Evolutionary conservation across 1,140 invertebrate genomes (phyloP), one percentile per base, ranked within the genome.

Genomic region (Saccostrea echinata): DNA sequence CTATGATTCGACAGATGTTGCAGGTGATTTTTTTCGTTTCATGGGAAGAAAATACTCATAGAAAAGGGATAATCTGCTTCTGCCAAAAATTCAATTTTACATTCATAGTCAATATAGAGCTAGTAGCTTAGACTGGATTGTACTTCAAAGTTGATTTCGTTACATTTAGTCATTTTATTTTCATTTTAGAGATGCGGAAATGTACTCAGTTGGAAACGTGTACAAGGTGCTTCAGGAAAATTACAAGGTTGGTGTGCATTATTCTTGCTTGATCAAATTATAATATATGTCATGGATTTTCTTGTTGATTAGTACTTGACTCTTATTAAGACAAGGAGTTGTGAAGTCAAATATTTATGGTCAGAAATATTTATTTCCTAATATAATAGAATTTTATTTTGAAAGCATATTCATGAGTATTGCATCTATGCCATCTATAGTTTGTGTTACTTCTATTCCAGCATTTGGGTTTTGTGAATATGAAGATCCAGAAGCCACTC

Each of bases 391-490:
- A 33, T 33, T 43, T 80, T 0, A 18, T 13, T 13, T 21, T 80
- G 9, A 43, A 24, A 21, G 21, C 9, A 80, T 11, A 13, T 30
- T 80, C 43, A 43, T 43, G 43, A 43, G 43, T 43, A 43, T 43
- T 43, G 9, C 43, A 43, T 33, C 16, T 80, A 8, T 80, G 27
- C 30, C 1, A 18, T 43, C 43, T 8, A 43, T 43, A 6, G 43
- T 76, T 24, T 80, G 3, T 80, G 12, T 80, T 27, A 3, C 27
- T 30, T 24, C 27, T n/a, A 80, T 93, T 91, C 84, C 94, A 96
- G 98, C 98, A 13, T 99, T 99, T 96, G 99, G 99, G 33, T 99
- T 99, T 95, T 99, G 99, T 96, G 99, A 99, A 95, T 98, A 97
- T 96, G 97, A 96, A 83, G 97, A 98, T 86, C 98, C 98, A 27